phyloP scores from a whole-genome alignment of 1,140 invertebrate species.

The Phymastichus coffea region DNA sequence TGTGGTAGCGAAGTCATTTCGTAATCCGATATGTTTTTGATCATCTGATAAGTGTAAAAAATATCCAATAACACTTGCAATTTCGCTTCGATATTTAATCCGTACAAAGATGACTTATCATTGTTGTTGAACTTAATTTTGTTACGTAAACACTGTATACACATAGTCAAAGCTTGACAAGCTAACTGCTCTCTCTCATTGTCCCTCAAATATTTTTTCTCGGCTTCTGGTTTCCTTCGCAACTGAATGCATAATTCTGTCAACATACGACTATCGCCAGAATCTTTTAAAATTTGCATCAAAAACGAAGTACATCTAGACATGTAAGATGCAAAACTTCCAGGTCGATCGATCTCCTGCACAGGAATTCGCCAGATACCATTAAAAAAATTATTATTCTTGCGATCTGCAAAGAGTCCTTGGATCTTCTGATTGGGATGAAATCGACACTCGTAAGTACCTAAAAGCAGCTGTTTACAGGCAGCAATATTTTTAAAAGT shows the following conservation, averaged over 20 bases:
- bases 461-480: slow-evolving; percentile 71
- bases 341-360: slow-evolving; percentile 86
- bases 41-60: slow-evolving; percentile 62
- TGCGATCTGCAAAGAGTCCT: slow-evolving; percentile 84
- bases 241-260: slow-evolving; percentile 78
- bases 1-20: slow-evolving; percentile 55
- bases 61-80: slow-evolving; percentile 62
- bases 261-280: slow-evolving; percentile 79
- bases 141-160: slow-evolving; percentile 62
- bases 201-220: slow-evolving; percentile 82
- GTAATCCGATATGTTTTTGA: slow-evolving; percentile 61
- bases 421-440: slow-evolving; percentile 64
- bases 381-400: slow-evolving; percentile 86
- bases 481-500: slow-evolving; percentile 66
- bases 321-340: slow-evolving; percentile 90
- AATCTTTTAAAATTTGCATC: slow-evolving; percentile 76
- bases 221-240: slow-evolving; percentile 75
- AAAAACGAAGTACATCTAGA: slow-evolving; percentile 78
- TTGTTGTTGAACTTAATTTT: slow-evolving; percentile 44
- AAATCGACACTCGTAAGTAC: slow-evolving; percentile 63
- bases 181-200: slow-evolving; percentile 75
- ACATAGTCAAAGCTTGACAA: slow-evolving; percentile 71
- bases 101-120: slow-evolving; percentile 28
- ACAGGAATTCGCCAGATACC: slow-evolving; percentile 89
- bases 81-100: too few relatives aligned